These are phyloP conservation scores for Ceriagrion tenellum DNA, from an alignment of 2,888 invertebrate genomes.

Conservation along the genomic window DNA sequence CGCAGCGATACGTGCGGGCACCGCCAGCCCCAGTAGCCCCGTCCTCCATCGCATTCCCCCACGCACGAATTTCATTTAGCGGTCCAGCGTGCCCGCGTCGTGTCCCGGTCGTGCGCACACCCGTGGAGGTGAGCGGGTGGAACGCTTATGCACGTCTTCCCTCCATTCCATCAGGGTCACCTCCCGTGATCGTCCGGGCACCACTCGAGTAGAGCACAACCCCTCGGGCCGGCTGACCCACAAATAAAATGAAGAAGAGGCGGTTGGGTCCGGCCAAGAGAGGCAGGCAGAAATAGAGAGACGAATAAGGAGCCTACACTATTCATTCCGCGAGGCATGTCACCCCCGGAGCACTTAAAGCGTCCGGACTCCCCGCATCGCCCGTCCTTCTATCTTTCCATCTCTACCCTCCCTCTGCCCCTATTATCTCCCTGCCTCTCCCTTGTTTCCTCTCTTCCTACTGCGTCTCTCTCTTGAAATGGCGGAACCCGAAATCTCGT, in stretches of 20 bases:
- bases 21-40: not conserved
- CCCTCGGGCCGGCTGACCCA: not conserved
- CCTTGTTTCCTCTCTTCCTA: not conserved
- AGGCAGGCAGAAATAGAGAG: not conserved
- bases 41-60: not conserved
- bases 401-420: too few relatives aligned
- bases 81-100: not conserved
- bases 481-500: too few relatives aligned
- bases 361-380: not conserved
- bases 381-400: not conserved
- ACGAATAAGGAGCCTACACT: not conserved
- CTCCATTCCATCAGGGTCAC: too few relatives aligned
- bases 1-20: not conserved
- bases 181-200: not conserved
- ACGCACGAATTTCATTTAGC: not conserved
- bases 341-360: not conserved
- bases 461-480: too few relatives aligned
- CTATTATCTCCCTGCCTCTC: not conserved
- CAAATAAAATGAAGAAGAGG: not conserved
- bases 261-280: not conserved
- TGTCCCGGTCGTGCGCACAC: not conserved
- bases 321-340: not conserved
- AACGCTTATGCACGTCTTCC: too few relatives aligned
- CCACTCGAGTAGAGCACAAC: not conserved
- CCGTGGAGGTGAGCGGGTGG: not conserved